Evolutionary conservation across 2,113 vertebrate species (phyloP).

Genomic region (Python bivittatus): DNA sequence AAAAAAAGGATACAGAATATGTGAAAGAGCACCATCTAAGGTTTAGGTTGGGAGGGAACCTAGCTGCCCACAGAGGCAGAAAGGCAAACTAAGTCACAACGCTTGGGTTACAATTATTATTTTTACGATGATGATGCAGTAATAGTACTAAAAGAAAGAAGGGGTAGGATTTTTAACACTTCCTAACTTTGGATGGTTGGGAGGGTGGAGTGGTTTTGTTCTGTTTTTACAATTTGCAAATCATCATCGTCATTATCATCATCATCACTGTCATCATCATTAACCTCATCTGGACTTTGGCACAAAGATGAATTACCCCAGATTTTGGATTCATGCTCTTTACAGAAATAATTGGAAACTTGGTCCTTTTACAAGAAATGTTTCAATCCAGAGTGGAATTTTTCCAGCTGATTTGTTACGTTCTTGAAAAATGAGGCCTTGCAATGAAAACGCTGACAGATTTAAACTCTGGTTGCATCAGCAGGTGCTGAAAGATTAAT

Average conservation of each 20-base stretch:
- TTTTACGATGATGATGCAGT: background rate
- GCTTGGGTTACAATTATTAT: background rate
- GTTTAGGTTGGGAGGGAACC: background rate
- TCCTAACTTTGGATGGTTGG: background rate
- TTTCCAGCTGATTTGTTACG: conserved; percentile 30
- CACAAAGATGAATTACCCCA: background rate
- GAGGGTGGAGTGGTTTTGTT: background rate
- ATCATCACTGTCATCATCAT: background rate
- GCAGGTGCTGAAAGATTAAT: background rate
- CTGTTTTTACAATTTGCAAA: background rate
- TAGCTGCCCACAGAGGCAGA: background rate
- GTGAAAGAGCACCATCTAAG: background rate
- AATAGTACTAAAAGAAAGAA: background rate
- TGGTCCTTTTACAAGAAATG: background rate
- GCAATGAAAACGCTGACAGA: background rate
- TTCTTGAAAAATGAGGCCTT: conserved; percentile 29
- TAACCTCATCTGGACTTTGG: background rate
- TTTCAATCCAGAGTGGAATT: background rate
- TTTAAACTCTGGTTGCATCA: background rate
- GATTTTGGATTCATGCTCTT: background rate
- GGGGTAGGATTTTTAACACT: background rate
- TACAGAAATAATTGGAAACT: conserved; percentile 12
- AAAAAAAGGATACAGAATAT: background rate
- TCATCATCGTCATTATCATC: background rate
- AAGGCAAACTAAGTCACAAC: background rate